phyloP scores from a whole-genome alignment of 2,888 invertebrate species.

The Rosalia funebris region DNA sequence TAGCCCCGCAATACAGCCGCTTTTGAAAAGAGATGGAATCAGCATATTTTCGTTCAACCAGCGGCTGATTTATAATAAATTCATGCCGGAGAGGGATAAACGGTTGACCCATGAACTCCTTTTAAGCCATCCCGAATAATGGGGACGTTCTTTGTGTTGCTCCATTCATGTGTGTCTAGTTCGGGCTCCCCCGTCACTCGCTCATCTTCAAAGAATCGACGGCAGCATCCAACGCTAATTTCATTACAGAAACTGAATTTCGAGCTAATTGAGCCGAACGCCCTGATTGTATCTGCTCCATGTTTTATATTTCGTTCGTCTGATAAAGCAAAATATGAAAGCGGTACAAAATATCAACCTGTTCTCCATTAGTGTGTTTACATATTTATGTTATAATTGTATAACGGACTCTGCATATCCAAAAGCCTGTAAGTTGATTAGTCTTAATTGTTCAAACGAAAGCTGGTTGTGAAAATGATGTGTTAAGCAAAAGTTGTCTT shows the following conservation, averaged over 20 bases:
- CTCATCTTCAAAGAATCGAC: conserved; percentile 51
- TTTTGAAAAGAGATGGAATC: not conserved
- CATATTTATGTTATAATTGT: too few relatives aligned
- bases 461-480: too few relatives aligned
- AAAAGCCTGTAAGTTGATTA: too few relatives aligned
- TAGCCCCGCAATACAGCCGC: too few relatives aligned
- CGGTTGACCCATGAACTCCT: conserved; percentile 18
- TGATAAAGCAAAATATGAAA: conserved; percentile 12
- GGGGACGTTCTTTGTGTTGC: conserved; percentile 13
- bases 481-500: too few relatives aligned
- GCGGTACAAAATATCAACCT: too few relatives aligned
- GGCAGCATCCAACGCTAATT: conserved; percentile 44
- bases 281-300: conserved; percentile 35
- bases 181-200: conserved; percentile 49
- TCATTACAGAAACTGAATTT: conserved; percentile 50
- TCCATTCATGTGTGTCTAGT: conserved; percentile 20
- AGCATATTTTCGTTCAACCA: not conserved
- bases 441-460: too few relatives aligned
- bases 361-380: too few relatives aligned
- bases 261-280: conserved; percentile 45
- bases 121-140: conserved; percentile 9
- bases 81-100: conserved; percentile 2
- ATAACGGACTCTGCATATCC: too few relatives aligned
- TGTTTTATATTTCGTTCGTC: conserved; percentile 20
- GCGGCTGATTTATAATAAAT: conserved; percentile 15